Percentiles rank a stretch among this genome's conserved stretches.
These are phyloP conservation scores for Andricus quercusramuli DNA, from an alignment of 2,888 invertebrate genomes.

Conservation along the genomic window DNA sequence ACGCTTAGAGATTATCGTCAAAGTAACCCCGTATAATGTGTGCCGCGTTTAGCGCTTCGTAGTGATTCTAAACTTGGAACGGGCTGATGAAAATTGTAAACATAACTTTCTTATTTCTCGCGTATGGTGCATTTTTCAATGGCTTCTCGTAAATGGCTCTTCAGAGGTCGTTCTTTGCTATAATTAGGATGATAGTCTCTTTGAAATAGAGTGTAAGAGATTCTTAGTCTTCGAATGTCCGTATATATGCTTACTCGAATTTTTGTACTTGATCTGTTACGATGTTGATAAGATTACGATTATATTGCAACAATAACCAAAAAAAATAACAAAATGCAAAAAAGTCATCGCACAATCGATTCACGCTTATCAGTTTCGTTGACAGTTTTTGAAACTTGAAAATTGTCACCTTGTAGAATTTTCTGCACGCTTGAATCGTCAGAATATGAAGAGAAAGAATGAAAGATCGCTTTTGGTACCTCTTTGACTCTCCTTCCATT, in stretches of 20 bases:
- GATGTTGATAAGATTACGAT: neutral
- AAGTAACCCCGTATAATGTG: constrained; percentile 31
- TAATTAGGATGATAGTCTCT: constrained; percentile 36
- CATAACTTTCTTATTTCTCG: constrained; percentile 26
- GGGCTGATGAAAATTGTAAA: constrained; percentile 9
- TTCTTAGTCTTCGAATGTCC: constrained; percentile 22
- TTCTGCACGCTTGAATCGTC: constrained; percentile 15
- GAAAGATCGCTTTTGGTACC: constrained; percentile 55
- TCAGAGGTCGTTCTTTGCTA: constrained; percentile 30
- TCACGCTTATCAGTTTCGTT: neutral
- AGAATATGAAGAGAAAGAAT: constrained; percentile 17
- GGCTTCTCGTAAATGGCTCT: constrained; percentile 6
- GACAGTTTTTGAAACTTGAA: neutral
- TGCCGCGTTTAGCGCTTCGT: constrained; percentile 40
- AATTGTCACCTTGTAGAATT: constrained; percentile 18
- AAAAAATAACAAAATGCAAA: neutral
- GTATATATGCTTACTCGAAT: constrained; percentile 26
- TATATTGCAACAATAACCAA: neutral
- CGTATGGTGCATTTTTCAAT: constrained; percentile 22
- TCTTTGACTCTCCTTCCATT: constrained; percentile 60
- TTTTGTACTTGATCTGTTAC: constrained; percentile 20
- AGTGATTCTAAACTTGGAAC: constrained; percentile 34
- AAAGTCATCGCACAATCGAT: constrained; percentile 16
- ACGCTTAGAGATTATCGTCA: constrained; percentile 43
- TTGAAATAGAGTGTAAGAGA: constrained; percentile 25